phyloP scores from a whole-genome alignment of 1,140 invertebrate species.

The Drosophila sp. region DNA sequence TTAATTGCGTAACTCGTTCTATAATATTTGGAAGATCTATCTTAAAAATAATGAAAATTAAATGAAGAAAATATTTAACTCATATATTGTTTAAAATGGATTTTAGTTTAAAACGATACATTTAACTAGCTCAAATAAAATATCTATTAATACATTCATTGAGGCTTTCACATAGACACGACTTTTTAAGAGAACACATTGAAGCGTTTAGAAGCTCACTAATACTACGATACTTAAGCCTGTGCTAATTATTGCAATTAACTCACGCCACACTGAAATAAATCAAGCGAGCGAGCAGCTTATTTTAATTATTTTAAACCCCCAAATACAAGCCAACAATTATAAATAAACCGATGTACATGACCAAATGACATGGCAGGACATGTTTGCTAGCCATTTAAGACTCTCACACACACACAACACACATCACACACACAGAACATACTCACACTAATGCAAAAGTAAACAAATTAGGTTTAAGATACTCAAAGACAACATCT shows the following conservation, averaged over 20 bases:
- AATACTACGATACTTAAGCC: no score
- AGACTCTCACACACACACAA: constrained; percentile 28
- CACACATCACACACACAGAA: constrained; percentile 18
- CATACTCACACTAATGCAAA: constrained; percentile 11
- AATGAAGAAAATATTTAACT: no score
- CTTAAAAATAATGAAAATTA: no score
- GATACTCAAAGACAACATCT: constrained; percentile 31
- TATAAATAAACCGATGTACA: constrained; percentile 67
- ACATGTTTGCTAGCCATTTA: constrained; percentile 31
- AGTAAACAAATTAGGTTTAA: constrained; percentile 39
- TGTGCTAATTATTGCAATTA: constrained; percentile 1
- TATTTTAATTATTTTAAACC: constrained; percentile 36
- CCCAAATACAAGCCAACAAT: constrained; percentile 33
- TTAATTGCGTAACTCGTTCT: no score
- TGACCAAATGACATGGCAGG: constrained; percentile 37
- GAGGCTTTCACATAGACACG: no score
- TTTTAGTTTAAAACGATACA: no score
- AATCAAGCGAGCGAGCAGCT: constrained; percentile 26
- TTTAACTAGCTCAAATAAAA: no score
- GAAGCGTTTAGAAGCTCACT: no score
- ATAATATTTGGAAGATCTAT: no score
- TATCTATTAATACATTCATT: no score
- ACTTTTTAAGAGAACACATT: no score
- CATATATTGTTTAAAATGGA: no score
- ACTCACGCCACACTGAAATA: constrained; percentile 4